Evolutionary conservation across 1,140 invertebrate genomes (phyloP), one percentile per base, ranked within the genome.

Genomic region (Galendromus occidentalis): DNA sequence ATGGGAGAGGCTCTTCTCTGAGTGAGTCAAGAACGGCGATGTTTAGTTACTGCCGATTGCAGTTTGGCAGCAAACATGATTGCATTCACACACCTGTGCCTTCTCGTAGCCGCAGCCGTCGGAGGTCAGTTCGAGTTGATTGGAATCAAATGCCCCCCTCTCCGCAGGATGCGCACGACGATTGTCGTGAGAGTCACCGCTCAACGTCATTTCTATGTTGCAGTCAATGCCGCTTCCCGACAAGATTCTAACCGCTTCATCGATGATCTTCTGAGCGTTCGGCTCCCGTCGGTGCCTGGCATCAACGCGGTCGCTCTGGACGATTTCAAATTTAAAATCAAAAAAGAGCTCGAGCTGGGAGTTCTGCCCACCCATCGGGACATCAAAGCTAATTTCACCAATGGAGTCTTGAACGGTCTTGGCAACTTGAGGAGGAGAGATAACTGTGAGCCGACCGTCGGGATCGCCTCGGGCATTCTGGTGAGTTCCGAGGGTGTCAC

Each of bases 271-370:
- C 51, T 59, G 14, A 33, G 20, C 1, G 14, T 17, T 4, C 12
- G 20, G 22, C 33, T 59, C 25, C 51, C 14, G 51, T 1, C 25
- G 2, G 20, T 29, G 14, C 25, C 22, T 9, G 25, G 33, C 12
- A 25, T 59, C 1, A 33, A 59, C 51, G 51, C 25, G 33, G 51
- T 59, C 25, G 25, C 51, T 14, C 22, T 59, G 14, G 51, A 59
- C 33, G 51, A 59, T 25, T 59, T 59, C 33, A 59, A 59, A 25
- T 59, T 59, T 9, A 59, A 59, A 25, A 59, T 59, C 22, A 59
- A 59, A 22, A 59, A 59, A 25, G 51, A 59, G 51, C 33, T 59
- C 25, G 51, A 59, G 25, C 51, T 59, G 1, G 51, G 51, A 29
- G 33, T 59, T 9, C 51, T 59, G 1, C 51, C 51, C 2, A 59